Conservation (phyloP, 2,113 vertebrate species). For the Monopterus albus region DNA sequence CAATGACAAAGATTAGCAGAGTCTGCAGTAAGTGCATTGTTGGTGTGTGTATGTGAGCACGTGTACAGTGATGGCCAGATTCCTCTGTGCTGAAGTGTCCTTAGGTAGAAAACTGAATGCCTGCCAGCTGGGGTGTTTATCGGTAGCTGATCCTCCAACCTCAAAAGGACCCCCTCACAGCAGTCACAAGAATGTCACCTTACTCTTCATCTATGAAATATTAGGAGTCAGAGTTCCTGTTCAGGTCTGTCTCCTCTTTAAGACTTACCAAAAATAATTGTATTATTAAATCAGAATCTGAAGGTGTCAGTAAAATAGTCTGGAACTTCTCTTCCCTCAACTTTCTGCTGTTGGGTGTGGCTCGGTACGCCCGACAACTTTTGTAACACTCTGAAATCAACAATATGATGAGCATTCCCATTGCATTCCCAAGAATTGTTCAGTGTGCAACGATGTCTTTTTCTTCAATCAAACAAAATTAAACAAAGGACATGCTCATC, state of each 20-base stretch:
- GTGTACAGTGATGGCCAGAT: slow-evolving; percentile 2
- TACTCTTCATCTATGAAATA: neutral
- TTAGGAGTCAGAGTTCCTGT: neutral
- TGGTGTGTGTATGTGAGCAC: neutral
- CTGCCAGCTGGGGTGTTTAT: neutral
- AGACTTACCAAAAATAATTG: neutral
- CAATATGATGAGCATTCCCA: too few species aligned
- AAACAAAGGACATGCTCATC: too few species aligned
- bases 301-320: too few species aligned
- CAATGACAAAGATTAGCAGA: neutral
- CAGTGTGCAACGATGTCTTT: too few species aligned
- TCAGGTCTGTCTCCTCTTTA: neutral
- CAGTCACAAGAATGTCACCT: neutral
- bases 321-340: too few species aligned
- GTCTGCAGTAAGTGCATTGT: slow-evolving; percentile 4
- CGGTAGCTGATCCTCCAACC: neutral
- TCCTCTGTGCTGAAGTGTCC: neutral
- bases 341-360: too few species aligned
- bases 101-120: neutral
- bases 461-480: too few species aligned
- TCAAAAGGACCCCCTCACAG: neutral
- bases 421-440: too few species aligned
- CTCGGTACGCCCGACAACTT: too few species aligned
- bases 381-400: too few species aligned
- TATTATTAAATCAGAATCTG: too few species aligned